Percentiles rank a stretch among this genome's conserved stretches.
phyloP scores from a whole-genome alignment of 1,140 invertebrate species.

The Caenorhabditis remanei region DNA sequence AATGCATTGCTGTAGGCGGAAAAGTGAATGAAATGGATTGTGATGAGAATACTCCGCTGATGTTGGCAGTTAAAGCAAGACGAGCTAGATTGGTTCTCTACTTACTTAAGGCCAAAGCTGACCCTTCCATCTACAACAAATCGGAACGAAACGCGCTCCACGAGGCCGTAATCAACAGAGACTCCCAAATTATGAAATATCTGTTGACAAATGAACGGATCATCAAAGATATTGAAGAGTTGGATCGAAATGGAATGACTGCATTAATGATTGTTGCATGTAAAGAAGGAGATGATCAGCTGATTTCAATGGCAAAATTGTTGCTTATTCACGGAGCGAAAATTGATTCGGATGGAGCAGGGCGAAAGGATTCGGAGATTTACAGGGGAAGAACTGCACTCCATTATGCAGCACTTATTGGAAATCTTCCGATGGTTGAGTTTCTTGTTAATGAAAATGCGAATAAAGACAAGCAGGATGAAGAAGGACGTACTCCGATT shows the following conservation, averaged over 20 bases:
- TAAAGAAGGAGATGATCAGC: neutral
- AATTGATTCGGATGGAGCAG: neutral
- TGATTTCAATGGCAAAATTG: neutral
- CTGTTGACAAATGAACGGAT: slow-evolving; percentile 2
- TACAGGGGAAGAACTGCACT: slow-evolving; percentile 56
- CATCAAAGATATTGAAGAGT: slow-evolving; percentile 49
- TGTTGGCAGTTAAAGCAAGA: slow-evolving; percentile 73
- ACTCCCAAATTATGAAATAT: neutral
- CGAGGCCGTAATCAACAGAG: slow-evolving; percentile 71
- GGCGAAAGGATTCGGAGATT: slow-evolving; percentile 7
- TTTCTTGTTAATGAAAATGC: slow-evolving; percentile 39
- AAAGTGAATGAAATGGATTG: slow-evolving; percentile 29
- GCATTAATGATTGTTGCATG: slow-evolving; percentile 39
- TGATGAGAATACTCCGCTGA: slow-evolving; percentile 72
- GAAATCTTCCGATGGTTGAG: slow-evolving; percentile 45
- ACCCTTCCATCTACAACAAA: slow-evolving; percentile 72
- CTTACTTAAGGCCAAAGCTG: slow-evolving; percentile 72
- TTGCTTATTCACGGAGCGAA: neutral
- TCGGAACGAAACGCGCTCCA: slow-evolving; percentile 70
- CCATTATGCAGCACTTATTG: slow-evolving; percentile 49
- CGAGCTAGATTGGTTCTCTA: slow-evolving; percentile 68
- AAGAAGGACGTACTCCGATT: slow-evolving; percentile 47
- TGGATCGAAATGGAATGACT: slow-evolving; percentile 50
- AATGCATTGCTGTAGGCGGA: slow-evolving; percentile 9
- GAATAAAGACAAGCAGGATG: slow-evolving; percentile 58